Percentiles rank a stretch among this genome's conserved stretches.
These are phyloP conservation scores for Cossypha dichroa DNA, from an alignment of 2,797 vertebrate genomes.

Conservation along the genomic window DNA sequence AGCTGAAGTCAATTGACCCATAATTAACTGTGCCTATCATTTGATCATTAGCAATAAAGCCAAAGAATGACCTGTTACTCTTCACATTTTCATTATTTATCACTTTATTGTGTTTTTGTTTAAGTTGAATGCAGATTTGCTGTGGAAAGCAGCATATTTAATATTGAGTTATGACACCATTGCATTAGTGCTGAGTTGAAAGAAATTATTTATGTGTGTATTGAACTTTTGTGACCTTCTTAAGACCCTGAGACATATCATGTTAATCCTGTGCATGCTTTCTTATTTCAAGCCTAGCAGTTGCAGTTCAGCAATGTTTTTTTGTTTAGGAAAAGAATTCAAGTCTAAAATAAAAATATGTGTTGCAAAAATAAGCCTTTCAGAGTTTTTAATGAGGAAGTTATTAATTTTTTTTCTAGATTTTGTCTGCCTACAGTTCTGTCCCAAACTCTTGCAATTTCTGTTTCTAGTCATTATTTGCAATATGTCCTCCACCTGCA, in stretches of 20 bases:
- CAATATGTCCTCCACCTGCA: background rate
- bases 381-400: background rate
- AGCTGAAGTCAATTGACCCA: background rate
- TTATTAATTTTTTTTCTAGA: background rate
- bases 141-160: background rate
- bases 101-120: background rate
- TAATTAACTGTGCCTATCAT: background rate
- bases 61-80: background rate
- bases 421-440: background rate
- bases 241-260: background rate
- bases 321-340: background rate
- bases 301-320: background rate
- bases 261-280: background rate
- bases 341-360: background rate
- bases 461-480: background rate
- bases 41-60: background rate
- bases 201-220: background rate
- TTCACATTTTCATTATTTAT: background rate
- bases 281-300: background rate
- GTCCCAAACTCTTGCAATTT: background rate
- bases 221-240: background rate
- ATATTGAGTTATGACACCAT: background rate
- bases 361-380: background rate
- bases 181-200: background rate
- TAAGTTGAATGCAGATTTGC: background rate